Evolutionary conservation across 2,797 vertebrate genomes (phyloP), one percentile per base, ranked within the genome.

Genomic region (Percopsis omiscomaycus): DNA sequence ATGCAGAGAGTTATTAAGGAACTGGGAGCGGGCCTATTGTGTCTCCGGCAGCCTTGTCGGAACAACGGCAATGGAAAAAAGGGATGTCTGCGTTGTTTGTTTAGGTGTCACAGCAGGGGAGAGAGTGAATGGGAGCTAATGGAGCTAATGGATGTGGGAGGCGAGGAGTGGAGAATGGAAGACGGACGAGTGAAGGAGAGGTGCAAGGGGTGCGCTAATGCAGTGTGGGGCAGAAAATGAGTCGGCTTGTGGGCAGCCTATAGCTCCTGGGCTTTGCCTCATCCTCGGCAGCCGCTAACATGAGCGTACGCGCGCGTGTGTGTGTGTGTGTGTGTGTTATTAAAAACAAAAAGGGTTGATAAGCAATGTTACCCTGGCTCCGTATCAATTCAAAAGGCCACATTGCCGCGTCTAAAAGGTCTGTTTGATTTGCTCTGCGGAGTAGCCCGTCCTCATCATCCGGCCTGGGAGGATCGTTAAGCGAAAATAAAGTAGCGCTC

Each of bases 1-100:
- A 81, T 79, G 82, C 71, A 73, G 69, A 74, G 79, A 88, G 85
- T 88, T 88, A 89, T 89, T 89, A 89, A 88, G 85, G 83, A 79
- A 86, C 79, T 84, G 75, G 68, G 77, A 78, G 75, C 22, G 3
- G 71, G 73, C 52, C 83, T 77, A 71, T 87, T 88, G 84, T 87
- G 79, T 84, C 78, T 83, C 64, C 77, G 49, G 71, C 77, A 72
- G 84, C 78, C 78, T 83, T 85, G 84, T 87, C 83, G 82, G 82
- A 61, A 69, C 5, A 66, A 85, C 73, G 30, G 10, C 64, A 69
- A 44, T 45, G 42, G 79, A 84, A 86, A 84, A 14, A 5, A 8
- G 49, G 74, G 78, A 84, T 86, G 85, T 84, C 50, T 15, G 64
- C 73, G 66, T 75, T 81, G 78, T 86, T 42, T 57, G 15, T 50